These are phyloP conservation scores for Pachypanchax playfairii DNA, from an alignment of 2,113 vertebrate genomes.

Conservation along the genomic window DNA sequence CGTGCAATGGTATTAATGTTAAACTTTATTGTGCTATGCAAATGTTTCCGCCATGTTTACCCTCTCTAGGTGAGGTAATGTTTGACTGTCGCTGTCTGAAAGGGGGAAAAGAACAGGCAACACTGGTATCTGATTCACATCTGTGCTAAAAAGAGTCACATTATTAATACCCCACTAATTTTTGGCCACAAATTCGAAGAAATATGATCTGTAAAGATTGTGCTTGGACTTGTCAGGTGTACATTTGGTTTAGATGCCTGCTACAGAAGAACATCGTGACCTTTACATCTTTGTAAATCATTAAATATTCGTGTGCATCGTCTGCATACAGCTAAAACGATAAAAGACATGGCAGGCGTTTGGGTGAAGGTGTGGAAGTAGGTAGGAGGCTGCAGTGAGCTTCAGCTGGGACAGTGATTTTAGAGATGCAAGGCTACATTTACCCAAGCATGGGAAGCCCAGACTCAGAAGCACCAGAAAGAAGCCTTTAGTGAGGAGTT, in stretches of 20 bases:
- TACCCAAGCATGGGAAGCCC: conserved; percentile 55
- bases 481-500: conserved; percentile 34
- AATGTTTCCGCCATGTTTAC: background rate
- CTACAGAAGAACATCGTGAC: conserved; percentile 30
- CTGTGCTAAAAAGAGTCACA: conserved; percentile 27
- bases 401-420: conserved; percentile 37
- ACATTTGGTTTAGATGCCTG: conserved; percentile 14
- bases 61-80: conserved; percentile 20
- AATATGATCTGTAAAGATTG: conserved; percentile 30
- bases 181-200: conserved; percentile 31
- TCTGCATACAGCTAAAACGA: conserved; percentile 32
- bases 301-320: conserved; percentile 9
- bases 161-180: conserved; percentile 11
- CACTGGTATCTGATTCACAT: conserved; percentile 9
- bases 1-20: background rate
- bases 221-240: conserved; percentile 25
- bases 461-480: conserved; percentile 48
- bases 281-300: conserved; percentile 36
- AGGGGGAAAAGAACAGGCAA: conserved; percentile 3
- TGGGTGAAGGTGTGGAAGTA: conserved; percentile 17
- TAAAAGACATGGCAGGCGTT: conserved; percentile 16
- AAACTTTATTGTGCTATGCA: conserved; percentile 9
- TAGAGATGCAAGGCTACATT: conserved; percentile 58
- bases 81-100: conserved; percentile 3
- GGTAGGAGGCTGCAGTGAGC: conserved; percentile 44